Percentiles rank a stretch among this genome's conserved stretches.
These are phyloP conservation scores for Paraescarpia echinospica DNA, from an alignment of 1,140 invertebrate species.

Conservation along the genomic window DNA sequence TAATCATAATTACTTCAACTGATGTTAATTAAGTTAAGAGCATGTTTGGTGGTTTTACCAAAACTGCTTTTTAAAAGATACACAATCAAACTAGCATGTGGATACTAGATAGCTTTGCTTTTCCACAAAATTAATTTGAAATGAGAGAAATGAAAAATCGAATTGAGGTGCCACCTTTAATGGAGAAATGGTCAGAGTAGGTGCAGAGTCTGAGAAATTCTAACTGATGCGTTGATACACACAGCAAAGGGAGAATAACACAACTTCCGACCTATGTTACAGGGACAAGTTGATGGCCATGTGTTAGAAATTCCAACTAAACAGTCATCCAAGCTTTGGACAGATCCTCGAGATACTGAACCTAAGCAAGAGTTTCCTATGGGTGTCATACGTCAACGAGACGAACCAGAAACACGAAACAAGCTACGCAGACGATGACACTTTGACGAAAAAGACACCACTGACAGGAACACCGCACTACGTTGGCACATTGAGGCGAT, in stretches of 20 bases:
- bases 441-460: background rate
- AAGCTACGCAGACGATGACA: background rate
- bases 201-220: too few species aligned
- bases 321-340: constrained; percentile 78
- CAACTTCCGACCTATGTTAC: constrained; percentile 33
- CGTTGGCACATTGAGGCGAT: background rate
- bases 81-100: too few species aligned
- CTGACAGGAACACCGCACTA: background rate
- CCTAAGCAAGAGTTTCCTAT: constrained; percentile 42
- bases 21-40: too few species aligned
- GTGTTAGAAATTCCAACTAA: constrained; percentile 83
- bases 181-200: too few species aligned
- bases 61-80: too few species aligned
- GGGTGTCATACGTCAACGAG: constrained; percentile 48
- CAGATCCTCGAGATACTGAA: constrained; percentile 47
- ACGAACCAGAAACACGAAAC: background rate
- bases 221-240: background rate
- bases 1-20: too few species aligned
- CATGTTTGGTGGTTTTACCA: too few species aligned
- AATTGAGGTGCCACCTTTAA: too few species aligned
- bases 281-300: constrained; percentile 81
- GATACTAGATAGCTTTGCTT: too few species aligned
- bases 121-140: too few species aligned
- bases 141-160: too few species aligned
- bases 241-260: background rate